Conservation (phyloP, 2,797 vertebrate species). For the Mormyrops boulengeri region DNA sequence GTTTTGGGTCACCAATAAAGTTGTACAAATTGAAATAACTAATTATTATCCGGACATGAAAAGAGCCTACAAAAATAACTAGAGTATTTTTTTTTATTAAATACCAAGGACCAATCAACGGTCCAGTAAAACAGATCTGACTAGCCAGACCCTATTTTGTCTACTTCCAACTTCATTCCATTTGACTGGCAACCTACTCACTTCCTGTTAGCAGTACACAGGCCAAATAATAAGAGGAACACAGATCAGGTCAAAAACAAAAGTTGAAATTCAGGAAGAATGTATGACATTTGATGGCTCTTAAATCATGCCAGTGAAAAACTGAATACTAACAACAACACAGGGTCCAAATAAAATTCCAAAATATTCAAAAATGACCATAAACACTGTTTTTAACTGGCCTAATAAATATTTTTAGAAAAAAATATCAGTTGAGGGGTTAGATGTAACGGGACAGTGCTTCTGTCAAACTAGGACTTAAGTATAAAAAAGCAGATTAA, state of each 20-base stretch:
- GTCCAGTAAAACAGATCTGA: background rate
- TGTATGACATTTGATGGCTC: background rate
- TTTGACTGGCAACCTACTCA: background rate
- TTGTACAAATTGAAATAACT: background rate
- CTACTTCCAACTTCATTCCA: background rate
- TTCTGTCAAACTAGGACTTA: background rate
- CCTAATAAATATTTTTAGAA: background rate
- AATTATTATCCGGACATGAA: background rate
- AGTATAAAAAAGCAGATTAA: slow-evolving; percentile 9
- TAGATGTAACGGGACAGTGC: background rate
- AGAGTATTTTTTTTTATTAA: background rate
- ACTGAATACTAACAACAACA: background rate
- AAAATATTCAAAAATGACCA: background rate
- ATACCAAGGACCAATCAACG: background rate
- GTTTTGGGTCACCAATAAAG: background rate
- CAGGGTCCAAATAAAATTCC: background rate
- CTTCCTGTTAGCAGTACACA: background rate
- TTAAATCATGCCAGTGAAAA: background rate
- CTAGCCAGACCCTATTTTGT: background rate
- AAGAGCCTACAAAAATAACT: background rate
- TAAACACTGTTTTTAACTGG: background rate
- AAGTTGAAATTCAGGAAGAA: background rate
- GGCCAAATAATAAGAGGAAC: background rate
- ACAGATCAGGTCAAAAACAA: background rate
- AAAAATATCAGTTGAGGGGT: background rate